Evolutionary conservation across 2,888 invertebrate species (phyloP).

Genomic region (Linyphia triangularis): DNA sequence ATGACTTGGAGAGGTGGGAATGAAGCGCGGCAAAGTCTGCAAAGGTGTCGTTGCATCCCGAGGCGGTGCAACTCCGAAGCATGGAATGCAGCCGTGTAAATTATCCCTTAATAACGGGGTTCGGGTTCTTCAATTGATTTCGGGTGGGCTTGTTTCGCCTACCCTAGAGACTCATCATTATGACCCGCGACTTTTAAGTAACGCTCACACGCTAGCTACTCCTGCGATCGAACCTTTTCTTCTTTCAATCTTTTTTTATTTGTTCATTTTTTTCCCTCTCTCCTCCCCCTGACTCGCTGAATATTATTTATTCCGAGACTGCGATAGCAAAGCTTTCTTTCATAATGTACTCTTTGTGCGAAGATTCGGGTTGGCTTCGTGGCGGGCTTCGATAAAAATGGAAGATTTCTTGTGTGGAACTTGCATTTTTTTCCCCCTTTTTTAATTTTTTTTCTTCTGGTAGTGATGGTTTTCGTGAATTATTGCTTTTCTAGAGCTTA

Average conservation of each 20-base stretch:
- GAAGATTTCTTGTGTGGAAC: no score
- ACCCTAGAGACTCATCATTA: conserved; percentile 65
- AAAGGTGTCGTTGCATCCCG: conserved; percentile 33
- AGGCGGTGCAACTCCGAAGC: conserved; percentile 64
- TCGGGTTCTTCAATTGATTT: conserved; percentile 74
- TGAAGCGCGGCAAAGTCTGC: background rate
- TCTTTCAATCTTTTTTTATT: background rate
- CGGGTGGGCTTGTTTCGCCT: conserved; percentile 69
- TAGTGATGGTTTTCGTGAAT: no score
- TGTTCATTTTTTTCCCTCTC: background rate
- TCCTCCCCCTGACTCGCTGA: background rate
- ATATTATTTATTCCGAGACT: conserved; percentile 50
- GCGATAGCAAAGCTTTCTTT: conserved; percentile 2
- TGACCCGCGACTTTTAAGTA: conserved; percentile 71
- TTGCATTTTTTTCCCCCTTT: no score
- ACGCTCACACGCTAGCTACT: conserved; percentile 60
- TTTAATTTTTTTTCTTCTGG: no score
- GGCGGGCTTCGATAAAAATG: background rate
- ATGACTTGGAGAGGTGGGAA: background rate
- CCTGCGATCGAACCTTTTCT: conserved; percentile 14
- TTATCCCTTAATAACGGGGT: conserved; percentile 75
- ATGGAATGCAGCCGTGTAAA: conserved; percentile 73
- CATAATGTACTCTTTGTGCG: conserved; percentile 24
- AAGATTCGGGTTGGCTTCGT: background rate
- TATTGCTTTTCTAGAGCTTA: no score